These are phyloP conservation scores for Andrena bicolor DNA, from an alignment of 2,888 invertebrate genomes.

Conservation along the genomic window DNA sequence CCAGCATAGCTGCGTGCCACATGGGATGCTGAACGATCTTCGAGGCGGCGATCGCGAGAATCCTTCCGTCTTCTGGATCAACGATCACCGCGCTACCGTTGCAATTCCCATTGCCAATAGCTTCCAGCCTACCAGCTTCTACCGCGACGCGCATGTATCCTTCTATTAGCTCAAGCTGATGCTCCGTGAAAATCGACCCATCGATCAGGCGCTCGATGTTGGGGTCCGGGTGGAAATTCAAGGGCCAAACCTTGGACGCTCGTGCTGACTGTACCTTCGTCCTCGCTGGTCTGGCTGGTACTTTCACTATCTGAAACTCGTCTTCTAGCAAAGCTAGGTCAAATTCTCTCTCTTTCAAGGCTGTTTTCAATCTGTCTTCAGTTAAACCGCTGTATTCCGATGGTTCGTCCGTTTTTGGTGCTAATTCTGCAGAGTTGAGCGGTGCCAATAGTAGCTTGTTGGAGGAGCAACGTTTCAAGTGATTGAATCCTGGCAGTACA, in stretches of 20 bases:
- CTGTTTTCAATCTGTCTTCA: conserved; percentile 83
- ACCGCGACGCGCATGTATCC: conserved; percentile 88
- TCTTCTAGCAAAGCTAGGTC: conserved; percentile 86
- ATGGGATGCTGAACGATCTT: conserved; percentile 88
- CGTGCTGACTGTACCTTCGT: conserved; percentile 89
- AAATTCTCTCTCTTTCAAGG: conserved; percentile 85
- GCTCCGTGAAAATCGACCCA: conserved; percentile 87
- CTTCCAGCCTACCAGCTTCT: conserved; percentile 84
- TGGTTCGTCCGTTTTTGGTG: background rate
- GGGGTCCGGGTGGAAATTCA: conserved; percentile 93
- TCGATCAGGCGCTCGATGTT: conserved; percentile 89
- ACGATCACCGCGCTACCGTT: conserved; percentile 89
- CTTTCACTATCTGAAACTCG: conserved; percentile 86
- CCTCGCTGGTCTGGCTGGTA: conserved; percentile 88
- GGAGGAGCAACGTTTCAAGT: conserved; percentile 91
- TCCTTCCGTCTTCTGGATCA: conserved; percentile 89
- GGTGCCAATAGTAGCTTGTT: conserved; percentile 87
- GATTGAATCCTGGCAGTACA: conserved; percentile 88
- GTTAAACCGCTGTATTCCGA: conserved; percentile 48
- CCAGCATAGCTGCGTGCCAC: conserved; percentile 94
- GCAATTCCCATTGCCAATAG: conserved; percentile 77
- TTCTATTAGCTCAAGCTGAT: conserved; percentile 87
- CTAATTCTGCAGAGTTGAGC: conserved; percentile 59
- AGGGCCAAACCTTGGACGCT: conserved; percentile 90
- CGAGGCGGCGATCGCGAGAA: conserved; percentile 90